phyloP scores from a whole-genome alignment of 64 coral and sea anemone genomes.

The Astreopora myriophthalma region DNA sequence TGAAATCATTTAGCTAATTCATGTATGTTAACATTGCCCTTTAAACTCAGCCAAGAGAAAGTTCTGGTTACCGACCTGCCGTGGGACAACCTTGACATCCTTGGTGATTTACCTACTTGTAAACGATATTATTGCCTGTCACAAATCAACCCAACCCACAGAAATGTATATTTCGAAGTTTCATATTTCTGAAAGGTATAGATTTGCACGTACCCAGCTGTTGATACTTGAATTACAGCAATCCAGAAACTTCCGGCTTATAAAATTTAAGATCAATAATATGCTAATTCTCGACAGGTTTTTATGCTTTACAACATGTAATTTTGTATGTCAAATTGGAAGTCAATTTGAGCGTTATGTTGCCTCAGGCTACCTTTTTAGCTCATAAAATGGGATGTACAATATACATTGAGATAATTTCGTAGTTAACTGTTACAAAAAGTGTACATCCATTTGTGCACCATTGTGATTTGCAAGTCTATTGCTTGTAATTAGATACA shows the following conservation, averaged over 20 bases:
- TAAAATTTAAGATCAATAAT: not conserved
- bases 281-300: not conserved
- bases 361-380: not conserved
- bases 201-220: not conserved
- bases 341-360: too few relatives aligned
- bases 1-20: not conserved
- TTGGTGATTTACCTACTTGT: not conserved
- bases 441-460: not conserved
- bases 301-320: not conserved
- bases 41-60: not conserved
- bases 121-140: too few relatives aligned
- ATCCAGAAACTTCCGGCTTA: slow-evolving; percentile 17
- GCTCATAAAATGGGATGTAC: not conserved
- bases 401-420: too few relatives aligned
- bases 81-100: not conserved
- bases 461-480: too few relatives aligned
- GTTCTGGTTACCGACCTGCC: not conserved
- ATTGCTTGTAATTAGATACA: too few relatives aligned
- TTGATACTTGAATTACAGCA: not conserved
- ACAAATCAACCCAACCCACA: not conserved
- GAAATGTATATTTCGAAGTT: not conserved
- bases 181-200: not conserved
- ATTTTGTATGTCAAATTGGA: too few relatives aligned
- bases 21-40: not conserved
- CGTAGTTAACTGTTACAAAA: not conserved